Conservation (phyloP, 2,888 invertebrate genomes). For the Teleiodes luculella region DNA sequence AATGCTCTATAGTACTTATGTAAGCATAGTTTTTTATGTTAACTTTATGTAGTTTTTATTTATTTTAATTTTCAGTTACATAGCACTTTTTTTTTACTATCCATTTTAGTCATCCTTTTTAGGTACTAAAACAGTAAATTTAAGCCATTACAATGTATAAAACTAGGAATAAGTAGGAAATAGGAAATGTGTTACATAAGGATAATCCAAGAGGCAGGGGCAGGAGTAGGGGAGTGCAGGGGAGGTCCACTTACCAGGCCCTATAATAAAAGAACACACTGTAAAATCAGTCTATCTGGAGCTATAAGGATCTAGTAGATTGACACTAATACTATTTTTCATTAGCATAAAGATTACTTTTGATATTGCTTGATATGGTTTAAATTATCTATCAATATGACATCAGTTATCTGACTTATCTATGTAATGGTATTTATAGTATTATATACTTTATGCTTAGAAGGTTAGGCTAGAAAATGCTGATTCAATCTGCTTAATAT, state of each 20-base stretch:
- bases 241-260: conserved; percentile 55
- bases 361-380: not conserved
- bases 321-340: not conserved
- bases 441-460: no score
- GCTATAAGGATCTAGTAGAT: conserved; percentile 16
- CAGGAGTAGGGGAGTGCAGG: conserved; percentile 15
- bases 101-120: no score
- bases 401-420: not conserved
- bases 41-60: no score
- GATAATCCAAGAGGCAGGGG: conserved; percentile 39
- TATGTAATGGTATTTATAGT: not conserved
- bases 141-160: no score
- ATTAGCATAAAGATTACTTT: not conserved
- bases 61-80: no score
- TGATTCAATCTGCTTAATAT: no score
- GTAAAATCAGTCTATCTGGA: conserved; percentile 11
- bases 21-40: no score
- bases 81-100: no score
- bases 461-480: no score
- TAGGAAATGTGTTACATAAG: conserved; percentile 21
- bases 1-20: no score
- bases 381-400: not conserved
- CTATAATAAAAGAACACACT: conserved; percentile 47
- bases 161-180: not conserved
- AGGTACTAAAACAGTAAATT: no score